Conservation (phyloP, 2,113 vertebrate genomes). For the Brevimyrus niger region DNA sequence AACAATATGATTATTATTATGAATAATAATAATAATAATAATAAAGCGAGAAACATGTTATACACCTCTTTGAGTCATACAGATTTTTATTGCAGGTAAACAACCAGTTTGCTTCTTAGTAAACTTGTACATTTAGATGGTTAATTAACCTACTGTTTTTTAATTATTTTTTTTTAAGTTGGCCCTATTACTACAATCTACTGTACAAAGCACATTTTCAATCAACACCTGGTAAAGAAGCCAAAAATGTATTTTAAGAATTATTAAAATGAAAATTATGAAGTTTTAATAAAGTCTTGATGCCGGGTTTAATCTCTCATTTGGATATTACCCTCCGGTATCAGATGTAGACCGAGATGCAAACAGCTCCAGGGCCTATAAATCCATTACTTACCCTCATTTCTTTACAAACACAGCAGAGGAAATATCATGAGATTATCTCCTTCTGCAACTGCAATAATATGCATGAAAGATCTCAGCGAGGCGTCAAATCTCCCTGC, state of each 20-base stretch:
- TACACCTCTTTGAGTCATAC: neutral
- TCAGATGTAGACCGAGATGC: neutral
- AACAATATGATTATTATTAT: too few relatives aligned
- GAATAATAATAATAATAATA: neutral
- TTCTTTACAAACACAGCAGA: neutral
- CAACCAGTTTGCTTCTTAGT: neutral
- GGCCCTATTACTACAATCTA: neutral
- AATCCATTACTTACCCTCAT: neutral
- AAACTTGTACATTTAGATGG: neutral
- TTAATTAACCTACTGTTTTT: neutral
- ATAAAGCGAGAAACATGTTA: neutral
- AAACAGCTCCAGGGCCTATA: neutral
- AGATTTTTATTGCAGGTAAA: neutral
- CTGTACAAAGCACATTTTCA: neutral
- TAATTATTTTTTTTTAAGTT: neutral
- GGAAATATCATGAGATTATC: slow-evolving; percentile 4
- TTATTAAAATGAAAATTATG: neutral
- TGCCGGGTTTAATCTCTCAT: neutral
- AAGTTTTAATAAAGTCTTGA: neutral
- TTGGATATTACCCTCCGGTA: neutral
- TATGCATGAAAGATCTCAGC: neutral
- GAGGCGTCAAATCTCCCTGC: neutral
- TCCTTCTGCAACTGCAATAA: neutral
- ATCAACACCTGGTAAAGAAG: neutral
- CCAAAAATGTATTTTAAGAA: neutral